Conservation (phyloP, 64 coral and sea anemone genomes). For the Platygyra sinensis region DNA sequence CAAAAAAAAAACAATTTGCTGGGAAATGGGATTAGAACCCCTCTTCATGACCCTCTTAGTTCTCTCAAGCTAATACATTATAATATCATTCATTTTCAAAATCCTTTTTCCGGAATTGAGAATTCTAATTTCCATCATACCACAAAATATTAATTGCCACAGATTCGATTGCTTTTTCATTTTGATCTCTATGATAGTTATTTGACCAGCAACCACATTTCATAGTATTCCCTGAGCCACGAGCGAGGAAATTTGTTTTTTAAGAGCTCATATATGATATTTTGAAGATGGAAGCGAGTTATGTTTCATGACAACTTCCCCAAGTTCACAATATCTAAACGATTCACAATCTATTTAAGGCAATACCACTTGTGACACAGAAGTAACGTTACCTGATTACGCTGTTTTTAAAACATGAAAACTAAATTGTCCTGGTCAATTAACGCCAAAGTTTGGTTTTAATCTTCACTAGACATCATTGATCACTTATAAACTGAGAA, state of each 20-base stretch:
- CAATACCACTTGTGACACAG: neutral
- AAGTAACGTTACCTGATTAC: neutral
- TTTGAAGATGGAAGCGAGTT: neutral
- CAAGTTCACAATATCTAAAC: neutral
- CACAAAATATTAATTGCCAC: neutral
- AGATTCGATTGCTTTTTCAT: neutral
- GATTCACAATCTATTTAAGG: neutral
- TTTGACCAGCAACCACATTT: neutral
- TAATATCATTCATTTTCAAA: neutral
- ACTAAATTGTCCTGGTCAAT: neutral
- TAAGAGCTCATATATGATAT: constrained; percentile 41
- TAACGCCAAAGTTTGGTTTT: neutral
- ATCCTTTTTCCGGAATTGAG: neutral
- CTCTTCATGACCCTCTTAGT: no score
- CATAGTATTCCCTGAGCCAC: neutral
- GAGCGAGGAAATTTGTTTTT: constrained; percentile 26
- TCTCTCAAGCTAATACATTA: no score
- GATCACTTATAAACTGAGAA: neutral
- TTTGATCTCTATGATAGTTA: neutral
- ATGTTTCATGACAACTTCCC: constrained; percentile 33
- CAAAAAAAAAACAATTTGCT: no score
- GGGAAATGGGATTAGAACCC: no score
- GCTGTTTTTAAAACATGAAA: neutral
- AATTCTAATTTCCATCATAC: neutral
- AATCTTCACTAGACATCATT: no score